Evolutionary conservation across 2,797 vertebrate genomes (phyloP).

Genomic region (Paedocypris micromegethes): DNA sequence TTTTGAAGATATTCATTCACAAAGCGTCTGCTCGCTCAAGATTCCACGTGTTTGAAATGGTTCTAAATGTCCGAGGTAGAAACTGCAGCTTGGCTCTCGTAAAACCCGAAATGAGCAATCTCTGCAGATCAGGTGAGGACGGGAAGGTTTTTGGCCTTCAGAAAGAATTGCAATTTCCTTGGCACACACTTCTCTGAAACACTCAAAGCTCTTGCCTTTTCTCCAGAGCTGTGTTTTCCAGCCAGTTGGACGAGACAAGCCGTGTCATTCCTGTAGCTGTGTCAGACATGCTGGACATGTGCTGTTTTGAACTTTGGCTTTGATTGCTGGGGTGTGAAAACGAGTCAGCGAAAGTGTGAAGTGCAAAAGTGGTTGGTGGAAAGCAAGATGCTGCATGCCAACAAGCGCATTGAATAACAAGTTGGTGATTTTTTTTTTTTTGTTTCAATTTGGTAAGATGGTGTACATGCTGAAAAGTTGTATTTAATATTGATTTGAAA

Average conservation of each 20-base stretch:
- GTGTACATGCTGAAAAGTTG: background rate
- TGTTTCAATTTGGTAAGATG: background rate
- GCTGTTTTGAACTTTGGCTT: slow-evolving; percentile 47
- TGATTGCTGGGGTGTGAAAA: slow-evolving; percentile 38
- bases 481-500: background rate
- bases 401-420: slow-evolving; percentile 13
- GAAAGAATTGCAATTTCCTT: background rate
- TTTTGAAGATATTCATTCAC: no score
- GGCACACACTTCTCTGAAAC: slow-evolving; percentile 17
- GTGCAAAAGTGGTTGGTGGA: slow-evolving; percentile 32
- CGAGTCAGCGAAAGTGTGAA: slow-evolving; percentile 44
- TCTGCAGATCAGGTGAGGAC: slow-evolving; percentile 13
- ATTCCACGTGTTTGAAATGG: no score
- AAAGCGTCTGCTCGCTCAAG: no score
- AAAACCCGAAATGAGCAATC: background rate
- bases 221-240: slow-evolving; percentile 22
- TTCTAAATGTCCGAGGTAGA: no score
- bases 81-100: no score
- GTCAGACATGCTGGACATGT: slow-evolving; percentile 38
- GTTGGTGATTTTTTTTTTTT: background rate
- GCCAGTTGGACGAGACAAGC: slow-evolving; percentile 31
- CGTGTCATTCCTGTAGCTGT: slow-evolving; percentile 29
- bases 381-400: slow-evolving; percentile 17
- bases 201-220: slow-evolving; percentile 15
- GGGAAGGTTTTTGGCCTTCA: slow-evolving; percentile 9